Conservation (phyloP, 2,888 invertebrate genomes). For the Sicus ferrugineus region DNA sequence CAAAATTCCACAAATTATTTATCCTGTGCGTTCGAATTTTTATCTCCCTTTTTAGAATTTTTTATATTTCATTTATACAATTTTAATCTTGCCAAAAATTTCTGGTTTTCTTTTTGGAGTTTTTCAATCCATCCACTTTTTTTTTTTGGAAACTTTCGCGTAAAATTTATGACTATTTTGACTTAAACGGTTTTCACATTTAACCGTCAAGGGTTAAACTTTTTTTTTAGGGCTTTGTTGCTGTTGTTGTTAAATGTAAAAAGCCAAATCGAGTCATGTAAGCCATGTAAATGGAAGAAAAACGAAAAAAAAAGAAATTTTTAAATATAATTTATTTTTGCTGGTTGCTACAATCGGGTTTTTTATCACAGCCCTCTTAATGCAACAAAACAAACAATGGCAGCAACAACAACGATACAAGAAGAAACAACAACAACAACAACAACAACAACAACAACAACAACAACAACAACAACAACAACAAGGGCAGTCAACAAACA, state of each 20-base stretch:
- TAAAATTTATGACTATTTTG: neutral
- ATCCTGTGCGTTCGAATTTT: too few species aligned
- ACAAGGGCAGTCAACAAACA: neutral
- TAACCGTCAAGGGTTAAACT: neutral
- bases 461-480: neutral
- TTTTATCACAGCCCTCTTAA: slow-evolving; percentile 36
- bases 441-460: neutral
- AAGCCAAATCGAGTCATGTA: too few species aligned
- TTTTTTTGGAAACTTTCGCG: too few species aligned
- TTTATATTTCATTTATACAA: too few species aligned
- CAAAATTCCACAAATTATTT: too few species aligned
- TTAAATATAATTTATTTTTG: neutral
- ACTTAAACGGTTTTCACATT: neutral
- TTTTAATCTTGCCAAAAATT: too few species aligned
- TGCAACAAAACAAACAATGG: slow-evolving; percentile 15
- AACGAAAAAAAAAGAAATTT: neutral
- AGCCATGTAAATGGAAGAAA: neutral
- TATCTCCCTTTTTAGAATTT: too few species aligned
- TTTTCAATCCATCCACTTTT: too few species aligned
- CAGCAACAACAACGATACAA: slow-evolving; percentile 10
- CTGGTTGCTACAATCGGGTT: slow-evolving; percentile 1
- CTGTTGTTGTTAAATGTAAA: too few species aligned
- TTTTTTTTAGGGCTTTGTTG: neutral
- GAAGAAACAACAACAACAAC: slow-evolving; percentile 16
- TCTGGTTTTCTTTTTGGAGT: too few species aligned